These are phyloP conservation scores for Sebastes iracundus DNA, from an alignment of 2,797 vertebrate genomes.

Conservation along the genomic window DNA sequence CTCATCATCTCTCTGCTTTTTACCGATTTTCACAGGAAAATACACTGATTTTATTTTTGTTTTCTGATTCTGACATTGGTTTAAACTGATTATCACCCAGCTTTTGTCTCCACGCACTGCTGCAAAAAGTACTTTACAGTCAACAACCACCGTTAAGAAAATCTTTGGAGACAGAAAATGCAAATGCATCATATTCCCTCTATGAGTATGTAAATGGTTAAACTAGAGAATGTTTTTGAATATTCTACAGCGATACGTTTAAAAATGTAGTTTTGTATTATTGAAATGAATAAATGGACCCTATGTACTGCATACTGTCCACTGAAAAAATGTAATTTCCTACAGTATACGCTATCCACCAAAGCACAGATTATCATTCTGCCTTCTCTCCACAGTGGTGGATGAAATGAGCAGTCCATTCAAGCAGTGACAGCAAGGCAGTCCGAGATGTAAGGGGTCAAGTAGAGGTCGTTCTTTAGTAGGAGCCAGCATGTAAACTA, in stretches of 20 bases:
- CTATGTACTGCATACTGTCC: background rate
- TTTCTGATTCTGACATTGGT: background rate
- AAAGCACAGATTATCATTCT: constrained; percentile 17
- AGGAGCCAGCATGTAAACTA: constrained; percentile 33
- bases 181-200: background rate
- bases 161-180: background rate
- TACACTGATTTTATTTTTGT: background rate
- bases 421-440: constrained; percentile 21
- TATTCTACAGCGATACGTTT: background rate
- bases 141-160: background rate
- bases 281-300: background rate
- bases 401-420: constrained; percentile 36
- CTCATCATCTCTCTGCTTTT: background rate
- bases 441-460: constrained; percentile 47
- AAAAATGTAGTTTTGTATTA: background rate
- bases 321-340: background rate
- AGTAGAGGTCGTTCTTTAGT: constrained; percentile 40
- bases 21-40: background rate
- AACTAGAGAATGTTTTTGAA: background rate
- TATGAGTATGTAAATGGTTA: background rate
- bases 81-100: background rate
- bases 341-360: background rate
- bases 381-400: constrained; percentile 2
- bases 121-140: background rate
- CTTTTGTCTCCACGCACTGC: background rate